Base-by-base conservation (phyloP, 2,113 vertebrate genomes). In the Galbula dea region DNA sequence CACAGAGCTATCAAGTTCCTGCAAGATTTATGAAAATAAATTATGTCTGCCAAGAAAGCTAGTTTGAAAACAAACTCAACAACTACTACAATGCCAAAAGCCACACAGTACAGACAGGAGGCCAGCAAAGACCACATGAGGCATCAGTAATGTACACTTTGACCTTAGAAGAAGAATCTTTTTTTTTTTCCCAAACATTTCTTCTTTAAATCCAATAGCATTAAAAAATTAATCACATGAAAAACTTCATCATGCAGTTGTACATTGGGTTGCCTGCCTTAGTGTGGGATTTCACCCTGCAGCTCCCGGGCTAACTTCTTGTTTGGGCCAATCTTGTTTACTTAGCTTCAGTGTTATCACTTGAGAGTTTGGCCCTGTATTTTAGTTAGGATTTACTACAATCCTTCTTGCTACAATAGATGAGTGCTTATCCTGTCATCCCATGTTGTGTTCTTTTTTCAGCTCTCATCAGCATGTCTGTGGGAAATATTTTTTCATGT, bases 381-480 rank as follows among this genome's bases (percentile, higher is more conserved):
- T 92, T 90, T 81, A 9, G 12, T 52, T 68, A 79, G 45, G 48
- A 83, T 89, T 87, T 89, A 68, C 36, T 59, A 34, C n/a, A 83
- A 41, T 62, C 59, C 51, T 62, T 30, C 30, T 15, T 27, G 10
- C 5, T 21, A 51, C 48, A 86, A 41, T 36, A 80, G 51, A 43
- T 14, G 30, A 88, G 26, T 1, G 1, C 26, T 88, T 71, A 43
- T 12, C 30, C 48, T 55, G 36, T 63, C 68, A 78, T 67, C 12
- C 16, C 0, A 0, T 5, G 0, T 29, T 5, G 3, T 1, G 0
- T 23, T 86, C 69, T 59, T 43, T 85, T 67, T 74, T 59, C 52
- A 74, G 27, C 55, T 72, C 43, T 67, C 39, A 55, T 73, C 90
- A 78, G 68, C 76, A 86, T 11, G 41, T 39, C 32, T 14, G 16